A percentile compares a stretch with the other conserved stretches of the same genome.
Evolutionary conservation across 2,888 invertebrate genomes (phyloP).

Genomic region (Merodon equestris): DNA sequence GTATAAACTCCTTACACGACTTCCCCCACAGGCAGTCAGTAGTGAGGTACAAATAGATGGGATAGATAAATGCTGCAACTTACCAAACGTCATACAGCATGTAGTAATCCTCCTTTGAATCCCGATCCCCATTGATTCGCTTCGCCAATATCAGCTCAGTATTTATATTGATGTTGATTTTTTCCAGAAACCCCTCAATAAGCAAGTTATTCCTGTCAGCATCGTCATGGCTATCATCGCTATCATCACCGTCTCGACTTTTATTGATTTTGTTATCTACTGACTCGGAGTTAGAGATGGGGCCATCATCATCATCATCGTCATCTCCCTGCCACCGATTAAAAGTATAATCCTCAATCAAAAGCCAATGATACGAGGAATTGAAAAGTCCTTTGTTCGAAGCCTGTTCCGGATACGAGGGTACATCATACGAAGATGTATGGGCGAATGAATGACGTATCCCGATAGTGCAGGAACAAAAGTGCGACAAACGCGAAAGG

Average conservation of each 20-base stretch:
- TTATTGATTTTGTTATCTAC: conserved; percentile 62
- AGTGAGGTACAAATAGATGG: conserved; percentile 30
- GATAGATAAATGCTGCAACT: conserved; percentile 66
- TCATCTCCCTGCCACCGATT: conserved; percentile 71
- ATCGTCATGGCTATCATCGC: conserved; percentile 40
- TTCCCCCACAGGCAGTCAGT: conserved; percentile 31
- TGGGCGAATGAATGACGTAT: conserved; percentile 24
- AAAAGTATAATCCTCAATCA: conserved; percentile 78
- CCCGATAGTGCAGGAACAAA: conserved; percentile 5
- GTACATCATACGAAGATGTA: conserved; percentile 28
- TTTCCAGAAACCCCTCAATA: conserved; percentile 77
- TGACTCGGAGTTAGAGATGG: conserved; percentile 34
- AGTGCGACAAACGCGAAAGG: conserved; percentile 28
- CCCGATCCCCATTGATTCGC: conserved; percentile 70
- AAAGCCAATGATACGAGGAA: conserved; percentile 78
- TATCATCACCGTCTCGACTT: conserved; percentile 52
- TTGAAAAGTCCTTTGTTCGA: conserved; percentile 78
- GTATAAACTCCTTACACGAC: conserved; percentile 47
- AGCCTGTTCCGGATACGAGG: conserved; percentile 72
- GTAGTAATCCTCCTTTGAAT: conserved; percentile 74
- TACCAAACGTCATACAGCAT: conserved; percentile 77
- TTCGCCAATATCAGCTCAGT: conserved; percentile 78
- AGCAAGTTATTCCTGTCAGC: conserved; percentile 71
- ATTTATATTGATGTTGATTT: conserved; percentile 78
- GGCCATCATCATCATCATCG: conserved; percentile 56